Evolutionary conservation across 2,113 vertebrate species (phyloP).

Genomic region (Semnornis frantzii): DNA sequence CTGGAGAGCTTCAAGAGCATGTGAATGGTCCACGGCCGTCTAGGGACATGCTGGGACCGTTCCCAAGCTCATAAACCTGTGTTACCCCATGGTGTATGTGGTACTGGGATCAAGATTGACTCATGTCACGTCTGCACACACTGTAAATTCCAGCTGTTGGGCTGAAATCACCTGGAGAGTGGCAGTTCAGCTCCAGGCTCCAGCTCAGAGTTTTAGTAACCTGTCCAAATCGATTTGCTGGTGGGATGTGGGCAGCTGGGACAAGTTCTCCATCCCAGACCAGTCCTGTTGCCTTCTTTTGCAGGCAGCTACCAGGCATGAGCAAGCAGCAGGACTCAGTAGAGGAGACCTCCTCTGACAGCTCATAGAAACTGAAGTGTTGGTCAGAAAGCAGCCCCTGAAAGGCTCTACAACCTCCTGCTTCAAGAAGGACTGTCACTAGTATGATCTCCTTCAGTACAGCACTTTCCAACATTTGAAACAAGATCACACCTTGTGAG

Average conservation of each 20-base stretch:
- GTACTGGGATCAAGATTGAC: neutral
- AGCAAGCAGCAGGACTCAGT: neutral
- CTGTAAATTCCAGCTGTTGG: neutral
- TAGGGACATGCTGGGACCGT: neutral
- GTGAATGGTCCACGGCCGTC: neutral
- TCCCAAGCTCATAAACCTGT: neutral
- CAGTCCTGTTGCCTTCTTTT: neutral
- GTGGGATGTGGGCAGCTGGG: neutral
- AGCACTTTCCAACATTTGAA: too few species aligned
- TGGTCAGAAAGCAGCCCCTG: neutral
- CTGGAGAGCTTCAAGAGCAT: neutral
- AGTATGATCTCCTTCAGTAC: accelerated
- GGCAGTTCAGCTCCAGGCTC: neutral
- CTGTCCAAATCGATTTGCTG: neutral
- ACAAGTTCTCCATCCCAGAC: neutral
- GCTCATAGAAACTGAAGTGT: neutral
- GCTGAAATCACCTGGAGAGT: neutral
- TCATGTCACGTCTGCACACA: accelerated
- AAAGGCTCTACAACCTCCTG: neutral
- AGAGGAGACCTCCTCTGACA: neutral
- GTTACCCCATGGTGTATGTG: accelerated
- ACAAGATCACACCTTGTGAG: too few species aligned
- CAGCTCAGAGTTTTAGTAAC: neutral
- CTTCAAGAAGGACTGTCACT: neutral
- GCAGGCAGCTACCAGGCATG: neutral